phyloP scores from a whole-genome alignment of 1,140 invertebrate genomes.

The Thereuonema tuberculata region DNA sequence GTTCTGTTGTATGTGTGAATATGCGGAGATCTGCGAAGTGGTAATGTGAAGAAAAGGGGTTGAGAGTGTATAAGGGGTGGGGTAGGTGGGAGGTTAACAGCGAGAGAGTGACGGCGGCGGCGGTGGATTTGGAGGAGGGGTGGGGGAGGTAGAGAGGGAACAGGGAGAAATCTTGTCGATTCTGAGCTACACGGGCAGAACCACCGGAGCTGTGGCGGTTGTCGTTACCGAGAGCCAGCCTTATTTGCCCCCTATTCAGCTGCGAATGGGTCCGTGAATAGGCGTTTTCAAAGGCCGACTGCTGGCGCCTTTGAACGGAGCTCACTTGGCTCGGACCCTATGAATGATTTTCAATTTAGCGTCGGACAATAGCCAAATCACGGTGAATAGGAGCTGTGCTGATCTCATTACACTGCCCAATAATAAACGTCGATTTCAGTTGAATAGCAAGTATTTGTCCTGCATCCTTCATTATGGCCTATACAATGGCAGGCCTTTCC shows the following conservation, averaged over 20 bases:
- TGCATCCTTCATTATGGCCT: constrained; percentile 29
- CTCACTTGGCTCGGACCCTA: background rate
- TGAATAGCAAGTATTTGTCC: constrained; percentile 28
- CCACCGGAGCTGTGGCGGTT: constrained; percentile 12
- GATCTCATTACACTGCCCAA: constrained; percentile 27
- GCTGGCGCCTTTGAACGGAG: background rate
- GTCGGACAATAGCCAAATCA: constrained; percentile 26
- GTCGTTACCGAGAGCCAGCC: constrained; percentile 21
- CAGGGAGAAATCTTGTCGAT: no score
- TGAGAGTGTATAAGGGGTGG: background rate
- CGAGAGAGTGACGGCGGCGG: background rate
- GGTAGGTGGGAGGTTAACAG: background rate
- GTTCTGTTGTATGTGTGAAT: no score
- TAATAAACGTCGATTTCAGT: constrained; percentile 26
- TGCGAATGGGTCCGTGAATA: constrained; percentile 10
- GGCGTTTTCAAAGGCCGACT: background rate
- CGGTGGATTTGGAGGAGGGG: background rate
- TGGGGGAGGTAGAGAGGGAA: background rate
- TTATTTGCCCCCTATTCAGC: constrained; percentile 9
- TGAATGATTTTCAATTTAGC: constrained; percentile 32
- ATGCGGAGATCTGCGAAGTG: no score
- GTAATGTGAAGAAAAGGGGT: no score
- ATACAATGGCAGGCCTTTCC: constrained; percentile 22
- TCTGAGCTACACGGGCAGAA: no score
- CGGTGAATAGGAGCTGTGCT: constrained; percentile 24